A percentile compares a stretch with the other conserved stretches of the same genome.
These are phyloP conservation scores for Plotosus lineatus DNA, from an alignment of 2,113 vertebrate genomes.

Conservation along the genomic window DNA sequence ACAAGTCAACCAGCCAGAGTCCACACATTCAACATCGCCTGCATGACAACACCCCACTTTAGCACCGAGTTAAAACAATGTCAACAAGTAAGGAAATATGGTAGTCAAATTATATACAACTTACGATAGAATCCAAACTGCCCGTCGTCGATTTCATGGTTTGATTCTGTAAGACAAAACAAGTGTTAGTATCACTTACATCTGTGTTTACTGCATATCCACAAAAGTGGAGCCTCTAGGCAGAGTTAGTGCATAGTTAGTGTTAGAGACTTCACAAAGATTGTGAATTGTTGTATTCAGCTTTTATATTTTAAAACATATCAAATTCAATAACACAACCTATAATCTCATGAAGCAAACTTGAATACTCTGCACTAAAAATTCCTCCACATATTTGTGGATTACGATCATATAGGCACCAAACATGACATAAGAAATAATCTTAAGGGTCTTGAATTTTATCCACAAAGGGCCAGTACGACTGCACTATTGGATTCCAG, in stretches of 20 bases:
- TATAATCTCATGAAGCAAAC: neutral
- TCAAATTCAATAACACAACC: neutral
- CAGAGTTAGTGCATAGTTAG: constrained; percentile 11
- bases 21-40: constrained; percentile 85
- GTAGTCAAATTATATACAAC: constrained; percentile 57
- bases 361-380: constrained; percentile 10
- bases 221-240: constrained; percentile 8
- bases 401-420: neutral
- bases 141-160: constrained; percentile 80
- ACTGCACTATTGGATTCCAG: no score
- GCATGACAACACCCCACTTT: constrained; percentile 47
- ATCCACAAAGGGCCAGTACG: no score
- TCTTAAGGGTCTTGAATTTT: no score
- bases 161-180: constrained; percentile 75
- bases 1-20: constrained; percentile 94
- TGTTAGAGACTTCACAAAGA: neutral
- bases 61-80: neutral
- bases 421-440: constrained; percentile 7
- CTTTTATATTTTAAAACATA: neutral
- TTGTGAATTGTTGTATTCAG: neutral
- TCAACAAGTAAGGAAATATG: neutral
- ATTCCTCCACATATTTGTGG: constrained; percentile 5
- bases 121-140: constrained; percentile 91
- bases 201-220: neutral
- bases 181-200: constrained; percentile 42